phyloP scores from a whole-genome alignment of 2,797 vertebrate genomes.

The Alexandromys oeconomus region DNA sequence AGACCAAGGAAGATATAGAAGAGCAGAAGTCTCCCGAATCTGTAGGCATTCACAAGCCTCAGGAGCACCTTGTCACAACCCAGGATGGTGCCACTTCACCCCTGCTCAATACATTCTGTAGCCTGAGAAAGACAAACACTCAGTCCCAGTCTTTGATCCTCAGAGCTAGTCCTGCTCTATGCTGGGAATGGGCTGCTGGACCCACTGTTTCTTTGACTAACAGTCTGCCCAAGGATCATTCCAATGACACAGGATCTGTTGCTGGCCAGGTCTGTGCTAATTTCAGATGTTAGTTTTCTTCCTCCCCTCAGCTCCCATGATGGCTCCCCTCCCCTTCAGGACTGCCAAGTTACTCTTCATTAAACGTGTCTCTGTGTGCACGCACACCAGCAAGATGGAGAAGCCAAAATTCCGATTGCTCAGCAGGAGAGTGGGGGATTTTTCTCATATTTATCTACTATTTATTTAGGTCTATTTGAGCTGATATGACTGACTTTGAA shows the following conservation, averaged over 20 bases:
- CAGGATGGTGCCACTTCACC: neutral
- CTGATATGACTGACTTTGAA: neutral
- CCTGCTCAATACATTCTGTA: slow-evolving; percentile 54
- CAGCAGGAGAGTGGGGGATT: neutral
- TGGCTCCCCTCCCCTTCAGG: accelerated
- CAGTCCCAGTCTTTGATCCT: neutral
- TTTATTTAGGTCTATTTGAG: neutral
- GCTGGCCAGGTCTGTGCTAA: accelerated
- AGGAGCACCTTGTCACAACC: neutral
- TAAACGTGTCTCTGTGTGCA: accelerated
- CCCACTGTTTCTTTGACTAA: neutral
- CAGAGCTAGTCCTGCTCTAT: neutral
- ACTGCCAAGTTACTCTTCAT: neutral
- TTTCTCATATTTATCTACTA: neutral
- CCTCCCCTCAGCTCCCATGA: accelerated
- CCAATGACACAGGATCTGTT: neutral
- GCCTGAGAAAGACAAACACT: slow-evolving; percentile 35
- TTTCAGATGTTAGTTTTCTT: neutral
- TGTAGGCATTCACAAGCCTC: neutral
- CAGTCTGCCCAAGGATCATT: neutral
- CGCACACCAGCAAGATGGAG: neutral
- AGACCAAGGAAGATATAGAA: neutral
- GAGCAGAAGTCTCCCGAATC: neutral
- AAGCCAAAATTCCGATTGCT: neutral
- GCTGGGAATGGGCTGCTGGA: neutral